A percentile compares a stretch with the other conserved stretches of the same genome.
These are phyloP conservation scores for Microdon myrmicae DNA, from an alignment of 2,888 invertebrate species.

Conservation along the genomic window DNA sequence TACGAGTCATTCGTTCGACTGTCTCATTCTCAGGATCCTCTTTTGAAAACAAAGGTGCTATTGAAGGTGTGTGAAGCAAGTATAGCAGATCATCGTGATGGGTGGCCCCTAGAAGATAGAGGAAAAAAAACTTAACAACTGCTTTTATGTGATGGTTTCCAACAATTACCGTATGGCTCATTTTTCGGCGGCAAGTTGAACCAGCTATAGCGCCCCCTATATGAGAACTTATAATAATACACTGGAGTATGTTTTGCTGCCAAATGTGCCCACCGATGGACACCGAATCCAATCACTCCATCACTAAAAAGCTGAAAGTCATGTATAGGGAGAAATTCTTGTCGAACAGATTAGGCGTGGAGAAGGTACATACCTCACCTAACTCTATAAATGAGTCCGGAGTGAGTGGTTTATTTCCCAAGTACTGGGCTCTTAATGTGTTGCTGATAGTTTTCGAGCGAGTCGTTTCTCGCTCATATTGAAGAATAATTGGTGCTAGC, in stretches of 20 bases:
- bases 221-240: slow-evolving; percentile 73
- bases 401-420: slow-evolving; percentile 52
- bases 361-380: too few relatives aligned
- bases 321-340: slow-evolving; percentile 61
- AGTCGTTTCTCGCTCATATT: slow-evolving; percentile 62
- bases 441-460: slow-evolving; percentile 60
- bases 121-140: too few relatives aligned
- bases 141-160: slow-evolving; percentile 56
- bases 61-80: slow-evolving; percentile 59
- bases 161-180: slow-evolving; percentile 67
- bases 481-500: slow-evolving; percentile 61
- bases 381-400: slow-evolving; percentile 54
- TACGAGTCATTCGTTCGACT: slow-evolving; percentile 66
- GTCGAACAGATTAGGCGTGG: too few relatives aligned
- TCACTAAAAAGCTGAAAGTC: slow-evolving; percentile 69
- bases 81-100: slow-evolving; percentile 69
- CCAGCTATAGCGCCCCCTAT: slow-evolving; percentile 72
- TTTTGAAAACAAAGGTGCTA: slow-evolving; percentile 61
- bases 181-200: slow-evolving; percentile 67
- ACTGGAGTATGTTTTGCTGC: slow-evolving; percentile 70
- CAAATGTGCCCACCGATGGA: slow-evolving; percentile 71
- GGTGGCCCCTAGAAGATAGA: slow-evolving; percentile 62
- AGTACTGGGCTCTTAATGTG: slow-evolving; percentile 55
- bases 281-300: slow-evolving; percentile 70
- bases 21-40: slow-evolving; percentile 65